Evolutionary conservation across 2,888 invertebrate species (phyloP), one percentile per base, ranked within the genome.

Genomic region (Danaus chrysippus): DNA sequence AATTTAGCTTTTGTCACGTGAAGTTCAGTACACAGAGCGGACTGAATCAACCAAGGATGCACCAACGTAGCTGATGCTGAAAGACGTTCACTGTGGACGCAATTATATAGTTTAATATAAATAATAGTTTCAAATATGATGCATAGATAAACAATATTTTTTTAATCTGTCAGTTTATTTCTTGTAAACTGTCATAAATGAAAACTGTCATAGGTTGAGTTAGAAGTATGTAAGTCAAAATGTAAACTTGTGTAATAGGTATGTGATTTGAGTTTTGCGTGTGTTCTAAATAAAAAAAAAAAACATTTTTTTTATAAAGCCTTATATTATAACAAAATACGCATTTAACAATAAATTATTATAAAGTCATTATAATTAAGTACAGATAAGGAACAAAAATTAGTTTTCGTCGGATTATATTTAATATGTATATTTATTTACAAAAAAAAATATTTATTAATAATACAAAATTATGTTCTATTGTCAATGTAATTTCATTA

Each of bases 31-130:
- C 93, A 94, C 55, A 93, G 89, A 0, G 93, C 92, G 10, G 92
- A 92, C 68, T 92, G 92, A 67, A 91, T 90, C 70, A 98, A 90
- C 97, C 97, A 98, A 8, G 93, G 93, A 82, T 97, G 97, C 15
- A 93, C 92, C 76, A 97, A 82, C 15, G 95, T 94, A 64, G 95
- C 92, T 34, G 88, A 90, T 0, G 96, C 94, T 34, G 94, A 91
- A 75, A 96, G 92, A 76, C 97, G 93, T 67, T 93, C 92, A 75
- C 97, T 97, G 91, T 66, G 85, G 82, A 75, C 62, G 56, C 19
- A 59, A 56, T 59, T 52, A 49, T 12, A 19, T n/a, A 17, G 9
- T 59, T 23, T 19, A 43, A 34, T 44, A 42, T 41, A 43, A 10
- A 49, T n/a, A 5, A 5, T 13, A 11, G n/a, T 12, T n/a, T 12